Percentiles rank a stretch among this genome's conserved stretches.
These are phyloP conservation scores for Laothoe populi DNA, from an alignment of 2,888 invertebrate species.

Conservation along the genomic window DNA sequence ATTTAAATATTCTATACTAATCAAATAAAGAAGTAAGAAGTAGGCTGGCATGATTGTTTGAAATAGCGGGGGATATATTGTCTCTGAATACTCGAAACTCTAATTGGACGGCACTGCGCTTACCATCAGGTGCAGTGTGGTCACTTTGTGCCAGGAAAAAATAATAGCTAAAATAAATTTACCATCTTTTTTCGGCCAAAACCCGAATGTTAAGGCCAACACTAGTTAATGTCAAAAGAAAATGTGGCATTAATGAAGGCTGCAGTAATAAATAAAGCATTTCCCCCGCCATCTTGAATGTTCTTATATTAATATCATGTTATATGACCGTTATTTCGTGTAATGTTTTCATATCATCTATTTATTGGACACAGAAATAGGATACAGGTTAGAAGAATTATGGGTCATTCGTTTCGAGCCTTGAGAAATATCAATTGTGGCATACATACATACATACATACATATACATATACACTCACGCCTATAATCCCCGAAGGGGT, in stretches of 20 bases:
- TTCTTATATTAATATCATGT: conserved; percentile 53
- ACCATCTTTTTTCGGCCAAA: conserved; percentile 7
- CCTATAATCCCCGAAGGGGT: too few species aligned
- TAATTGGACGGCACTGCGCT: too few species aligned
- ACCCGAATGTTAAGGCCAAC: conserved; percentile 25
- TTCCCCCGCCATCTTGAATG: conserved; percentile 56
- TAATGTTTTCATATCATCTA: conserved; percentile 28
- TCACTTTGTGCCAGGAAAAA: too few species aligned
- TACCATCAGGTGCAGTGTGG: too few species aligned
- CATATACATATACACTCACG: too few species aligned
- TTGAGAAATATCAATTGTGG: background rate
- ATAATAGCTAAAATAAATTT: too few species aligned
- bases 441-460: too few species aligned
- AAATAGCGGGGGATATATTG: too few species aligned
- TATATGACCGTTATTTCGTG: conserved; percentile 51
- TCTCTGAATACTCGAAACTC: too few species aligned
- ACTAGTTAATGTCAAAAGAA: conserved; percentile 43
- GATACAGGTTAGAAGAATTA: background rate
- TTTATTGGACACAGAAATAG: conserved; percentile 4
- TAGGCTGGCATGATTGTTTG: too few species aligned
- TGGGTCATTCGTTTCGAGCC: background rate
- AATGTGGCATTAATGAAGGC: conserved; percentile 48
- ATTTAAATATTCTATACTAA: too few species aligned
- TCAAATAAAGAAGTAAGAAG: too few species aligned
- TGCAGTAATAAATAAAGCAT: conserved; percentile 52